Evolutionary conservation across 2,888 invertebrate genomes (phyloP).

Genomic region (Exocentrus adspersus): DNA sequence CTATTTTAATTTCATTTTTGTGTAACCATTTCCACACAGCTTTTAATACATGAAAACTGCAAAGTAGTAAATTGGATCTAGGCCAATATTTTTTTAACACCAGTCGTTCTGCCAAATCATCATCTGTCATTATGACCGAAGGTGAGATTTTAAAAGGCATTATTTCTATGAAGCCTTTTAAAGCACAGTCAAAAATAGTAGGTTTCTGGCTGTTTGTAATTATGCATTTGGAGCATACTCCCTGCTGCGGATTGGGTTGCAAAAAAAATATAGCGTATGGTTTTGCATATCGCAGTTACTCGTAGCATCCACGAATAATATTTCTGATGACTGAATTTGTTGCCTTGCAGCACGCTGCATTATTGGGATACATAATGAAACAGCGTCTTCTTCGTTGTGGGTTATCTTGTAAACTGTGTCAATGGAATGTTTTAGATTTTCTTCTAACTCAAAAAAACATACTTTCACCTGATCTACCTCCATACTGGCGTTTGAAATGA

Average conservation of each 20-base stretch:
- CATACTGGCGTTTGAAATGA: constrained; percentile 25
- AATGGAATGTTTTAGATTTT: constrained; percentile 9
- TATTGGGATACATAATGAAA: constrained; percentile 13
- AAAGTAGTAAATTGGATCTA: constrained; percentile 24
- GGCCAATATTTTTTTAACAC: constrained; percentile 26
- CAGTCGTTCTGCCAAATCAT: constrained; percentile 27
- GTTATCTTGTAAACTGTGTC: constrained; percentile 2
- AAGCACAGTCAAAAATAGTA: constrained; percentile 21
- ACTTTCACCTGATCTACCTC: constrained; percentile 23
- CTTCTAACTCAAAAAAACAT: constrained; percentile 20
- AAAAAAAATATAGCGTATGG: constrained; percentile 32
- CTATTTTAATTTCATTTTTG: constrained; percentile 11
- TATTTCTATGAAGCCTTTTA: constrained; percentile 14
- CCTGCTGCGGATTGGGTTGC: constrained; percentile 27
- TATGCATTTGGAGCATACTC: constrained; percentile 18
- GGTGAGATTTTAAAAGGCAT: constrained; percentile 29
- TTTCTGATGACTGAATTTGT: constrained; percentile 7
- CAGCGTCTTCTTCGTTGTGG: neutral
- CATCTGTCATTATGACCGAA: constrained; percentile 29
- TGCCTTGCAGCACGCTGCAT: constrained; percentile 11
- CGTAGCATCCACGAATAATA: constrained; percentile 16
- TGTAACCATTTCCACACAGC: constrained; percentile 16
- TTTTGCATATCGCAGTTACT: constrained; percentile 28
- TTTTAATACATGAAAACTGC: constrained; percentile 31
- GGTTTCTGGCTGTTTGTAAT: constrained; percentile 13